Evolutionary conservation across 2,113 vertebrate species (phyloP), one percentile per base, ranked within the genome.

Genomic region (Macrotus californicus): DNA sequence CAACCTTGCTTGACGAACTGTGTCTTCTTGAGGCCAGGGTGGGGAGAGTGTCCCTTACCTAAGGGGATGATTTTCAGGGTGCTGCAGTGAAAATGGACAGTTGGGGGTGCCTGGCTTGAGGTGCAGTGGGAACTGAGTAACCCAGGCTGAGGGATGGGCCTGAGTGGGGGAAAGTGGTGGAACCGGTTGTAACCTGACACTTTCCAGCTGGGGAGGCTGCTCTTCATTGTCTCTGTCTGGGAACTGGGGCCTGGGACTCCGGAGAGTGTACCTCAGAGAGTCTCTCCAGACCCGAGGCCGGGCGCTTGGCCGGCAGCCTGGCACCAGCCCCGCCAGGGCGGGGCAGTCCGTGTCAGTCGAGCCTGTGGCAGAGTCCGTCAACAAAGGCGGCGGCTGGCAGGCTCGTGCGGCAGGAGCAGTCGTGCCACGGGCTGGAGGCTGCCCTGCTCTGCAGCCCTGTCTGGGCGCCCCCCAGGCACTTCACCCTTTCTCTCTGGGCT

Each of bases 131-230:
- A 87, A 87, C 56, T 10, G n/a, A 86, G 67, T 89, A 96, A 93
- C 77, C 67, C 14, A 50, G 93, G 86, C 85, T 12, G 16, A 87
- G 95, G 92, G 96, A 88, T 90, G 94, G 96, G 93, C 92, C 96
- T 80, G 94, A 95, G 86, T 86, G 22, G 97, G 39, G 95, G 13
- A 96, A 98, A 98, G 98, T 89, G 93, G 98, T 98, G 96, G 98
- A 98, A 98, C 98, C 97, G 97, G 98, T 98, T 98, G 98, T 98
- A 98, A 98, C 97, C 87, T 24, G 98, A 98, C 93, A 97, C 97
- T 96, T 96, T 96, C 76, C 98, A 96, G 96, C 97, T 97, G 95
- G 96, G 97, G 97, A 98, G 95, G 79, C 89, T 93, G 86, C 97
- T 97, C 93, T 95, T 96, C 94, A 90, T 89, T 97, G 97, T 95